A percentile compares a stretch with the other conserved stretches of the same genome.
phyloP scores from a whole-genome alignment of 2,797 vertebrate species.

The Typhlichthys eigenmanni region DNA sequence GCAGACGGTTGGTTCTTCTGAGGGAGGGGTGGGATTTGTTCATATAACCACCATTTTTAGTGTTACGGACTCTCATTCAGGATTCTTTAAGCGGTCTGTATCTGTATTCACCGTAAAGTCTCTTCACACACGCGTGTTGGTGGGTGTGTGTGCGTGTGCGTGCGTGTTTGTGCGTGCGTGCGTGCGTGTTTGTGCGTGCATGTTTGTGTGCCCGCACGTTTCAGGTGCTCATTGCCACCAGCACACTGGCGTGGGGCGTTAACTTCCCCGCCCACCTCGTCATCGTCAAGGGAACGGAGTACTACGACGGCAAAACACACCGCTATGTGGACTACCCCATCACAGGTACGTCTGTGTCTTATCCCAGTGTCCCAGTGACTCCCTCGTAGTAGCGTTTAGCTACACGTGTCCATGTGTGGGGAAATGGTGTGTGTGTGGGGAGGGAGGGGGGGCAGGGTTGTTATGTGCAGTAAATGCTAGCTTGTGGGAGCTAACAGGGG shows the following conservation, averaged over 20 bases:
- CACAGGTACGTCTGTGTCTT: conserved; percentile 82
- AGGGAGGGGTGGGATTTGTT: too few species aligned
- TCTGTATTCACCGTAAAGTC: too few species aligned
- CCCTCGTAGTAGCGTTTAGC: too few species aligned
- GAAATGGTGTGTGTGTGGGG: too few species aligned
- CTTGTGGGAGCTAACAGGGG: background rate
- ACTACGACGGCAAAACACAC: conserved; percentile 93
- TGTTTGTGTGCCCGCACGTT: background rate
- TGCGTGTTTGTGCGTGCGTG: background rate
- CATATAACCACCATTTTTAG: too few species aligned
- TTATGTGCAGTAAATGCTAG: conserved; percentile 2
- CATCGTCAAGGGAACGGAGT: conserved; percentile 97
- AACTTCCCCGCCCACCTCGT: conserved; percentile 99
- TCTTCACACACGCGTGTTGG: too few species aligned
- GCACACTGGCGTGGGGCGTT: conserved; percentile 97
- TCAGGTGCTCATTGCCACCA: conserved; percentile 96
- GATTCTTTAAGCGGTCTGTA: too few species aligned
- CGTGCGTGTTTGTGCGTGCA: background rate
- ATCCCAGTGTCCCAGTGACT: background rate
- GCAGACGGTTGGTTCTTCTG: too few species aligned
- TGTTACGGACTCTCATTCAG: too few species aligned
- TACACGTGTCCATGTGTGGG: background rate
- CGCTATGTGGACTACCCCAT: conserved; percentile 98
- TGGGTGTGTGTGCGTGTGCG: too few species aligned
- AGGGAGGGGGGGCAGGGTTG: background rate